These are phyloP conservation scores for Patella depressa DNA, from an alignment of 2,888 invertebrate species.

Conservation along the genomic window DNA sequence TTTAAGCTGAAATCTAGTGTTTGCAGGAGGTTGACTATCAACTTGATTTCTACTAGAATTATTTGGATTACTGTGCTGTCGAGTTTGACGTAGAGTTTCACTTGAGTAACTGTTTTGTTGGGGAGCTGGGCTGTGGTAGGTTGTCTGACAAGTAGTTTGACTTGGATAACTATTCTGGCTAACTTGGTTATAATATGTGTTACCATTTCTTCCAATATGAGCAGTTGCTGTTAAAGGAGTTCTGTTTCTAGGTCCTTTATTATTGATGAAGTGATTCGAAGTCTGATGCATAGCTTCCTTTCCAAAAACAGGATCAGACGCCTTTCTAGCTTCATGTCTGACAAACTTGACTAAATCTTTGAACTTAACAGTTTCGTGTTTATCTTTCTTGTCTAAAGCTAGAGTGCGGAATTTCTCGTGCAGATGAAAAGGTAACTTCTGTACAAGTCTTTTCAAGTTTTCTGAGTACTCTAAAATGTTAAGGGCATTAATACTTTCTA, in stretches of 20 bases:
- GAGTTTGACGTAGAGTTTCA: too few relatives aligned
- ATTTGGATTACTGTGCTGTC: too few relatives aligned
- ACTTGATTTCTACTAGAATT: too few relatives aligned
- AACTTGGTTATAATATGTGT: background rate
- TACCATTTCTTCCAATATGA: background rate
- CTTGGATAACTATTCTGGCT: too few relatives aligned
- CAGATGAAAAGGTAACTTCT: background rate
- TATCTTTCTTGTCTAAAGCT: background rate
- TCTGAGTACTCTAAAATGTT: background rate
- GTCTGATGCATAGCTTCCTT: background rate
- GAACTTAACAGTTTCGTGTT: conserved; percentile 10
- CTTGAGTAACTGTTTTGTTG: too few relatives aligned
- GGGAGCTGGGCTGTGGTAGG: too few relatives aligned
- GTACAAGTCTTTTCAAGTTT: background rate
- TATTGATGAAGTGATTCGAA: background rate
- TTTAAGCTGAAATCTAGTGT: too few relatives aligned
- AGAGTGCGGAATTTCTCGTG: background rate
- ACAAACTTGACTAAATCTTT: background rate
- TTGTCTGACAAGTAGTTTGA: too few relatives aligned
- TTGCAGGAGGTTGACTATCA: too few relatives aligned
- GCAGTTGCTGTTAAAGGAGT: background rate
- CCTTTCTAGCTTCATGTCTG: background rate
- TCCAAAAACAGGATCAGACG: background rate
- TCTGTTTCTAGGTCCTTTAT: conserved; percentile 4
- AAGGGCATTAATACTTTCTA: background rate